Conservation (phyloP, 2,113 vertebrate species). For the Callaeas wilsoni region DNA sequence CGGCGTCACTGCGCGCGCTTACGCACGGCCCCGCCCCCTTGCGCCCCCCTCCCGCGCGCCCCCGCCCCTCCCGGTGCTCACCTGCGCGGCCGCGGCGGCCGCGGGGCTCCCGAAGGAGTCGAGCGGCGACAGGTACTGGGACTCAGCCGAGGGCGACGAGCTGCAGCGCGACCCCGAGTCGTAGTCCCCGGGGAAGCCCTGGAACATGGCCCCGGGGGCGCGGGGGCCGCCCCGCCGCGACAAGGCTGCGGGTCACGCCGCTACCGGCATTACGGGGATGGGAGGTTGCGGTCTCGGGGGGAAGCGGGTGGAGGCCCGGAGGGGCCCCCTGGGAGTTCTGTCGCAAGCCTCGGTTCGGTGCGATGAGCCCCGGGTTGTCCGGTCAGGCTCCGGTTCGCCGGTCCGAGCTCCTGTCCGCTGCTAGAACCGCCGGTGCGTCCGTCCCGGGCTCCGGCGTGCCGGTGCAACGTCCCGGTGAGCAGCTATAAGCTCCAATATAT, state of each 20-base stretch:
- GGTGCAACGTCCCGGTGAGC: neutral
- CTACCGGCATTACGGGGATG: neutral
- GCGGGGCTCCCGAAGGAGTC: conserved; percentile 94
- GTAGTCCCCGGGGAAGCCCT: conserved; percentile 92
- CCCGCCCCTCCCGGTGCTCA: conserved; percentile 45
- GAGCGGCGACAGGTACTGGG: conserved; percentile 93
- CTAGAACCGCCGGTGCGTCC: neutral
- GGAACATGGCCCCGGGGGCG: conserved; percentile 89
- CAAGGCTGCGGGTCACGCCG: conserved; percentile 3
- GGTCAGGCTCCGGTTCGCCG: neutral
- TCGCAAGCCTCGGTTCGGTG: no score
- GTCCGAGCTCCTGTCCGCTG: neutral
- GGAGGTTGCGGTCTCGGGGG: neutral
- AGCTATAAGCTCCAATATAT: neutral
- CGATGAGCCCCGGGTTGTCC: no score
- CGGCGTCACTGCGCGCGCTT: neutral
- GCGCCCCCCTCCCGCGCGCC: no score
- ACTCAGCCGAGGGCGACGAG: conserved; percentile 91
- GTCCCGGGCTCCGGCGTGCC: neutral
- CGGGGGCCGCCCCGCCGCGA: conserved; percentile 70
- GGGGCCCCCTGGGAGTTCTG: no score
- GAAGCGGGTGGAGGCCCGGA: neutral
- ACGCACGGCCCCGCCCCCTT: no score
- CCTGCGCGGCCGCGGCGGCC: conserved; percentile 85
- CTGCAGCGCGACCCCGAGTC: conserved; percentile 91